Percentiles rank a stretch among this genome's conserved stretches.
Conservation (phyloP, 2,888 invertebrate species). For the Macroteleia sp. region DNA sequence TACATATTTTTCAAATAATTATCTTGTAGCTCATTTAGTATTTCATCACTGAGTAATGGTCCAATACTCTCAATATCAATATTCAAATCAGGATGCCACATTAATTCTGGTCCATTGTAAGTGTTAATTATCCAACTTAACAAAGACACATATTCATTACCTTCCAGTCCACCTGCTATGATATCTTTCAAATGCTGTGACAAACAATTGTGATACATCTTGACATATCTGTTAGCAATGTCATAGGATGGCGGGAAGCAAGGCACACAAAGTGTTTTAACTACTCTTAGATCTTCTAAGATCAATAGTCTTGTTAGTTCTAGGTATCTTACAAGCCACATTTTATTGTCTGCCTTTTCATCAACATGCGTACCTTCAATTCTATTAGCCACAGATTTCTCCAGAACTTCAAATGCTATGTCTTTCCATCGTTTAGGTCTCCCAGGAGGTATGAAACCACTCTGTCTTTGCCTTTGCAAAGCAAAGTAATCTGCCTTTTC, state of each 20-base stretch:
- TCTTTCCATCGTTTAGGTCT: conserved; percentile 96
- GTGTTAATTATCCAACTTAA: conserved; percentile 96
- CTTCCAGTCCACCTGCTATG: conserved; percentile 94
- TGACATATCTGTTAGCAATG: conserved; percentile 95
- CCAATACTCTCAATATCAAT: conserved; percentile 89
- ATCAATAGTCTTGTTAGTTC: conserved; percentile 94
- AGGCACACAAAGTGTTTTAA: conserved; percentile 94
- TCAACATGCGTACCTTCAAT: conserved; percentile 98
- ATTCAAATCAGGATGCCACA: conserved; percentile 94
- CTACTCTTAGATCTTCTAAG: conserved; percentile 95
- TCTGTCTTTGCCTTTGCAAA: conserved; percentile 90
- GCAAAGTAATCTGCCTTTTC: conserved; percentile 97
- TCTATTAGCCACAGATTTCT: conserved; percentile 91
- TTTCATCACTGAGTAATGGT: conserved; percentile 90
- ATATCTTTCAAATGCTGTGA: conserved; percentile 93
- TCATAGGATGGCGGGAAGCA: conserved; percentile 98
- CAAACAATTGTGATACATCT: conserved; percentile 96
- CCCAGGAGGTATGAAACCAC: conserved; percentile 96
- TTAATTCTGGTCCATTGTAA: conserved; percentile 94
- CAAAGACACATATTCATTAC: conserved; percentile 97
- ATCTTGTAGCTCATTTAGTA: conserved; percentile 91
- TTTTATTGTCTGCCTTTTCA: conserved; percentile 94
- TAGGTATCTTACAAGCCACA: conserved; percentile 97
- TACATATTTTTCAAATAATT: conserved; percentile 95
- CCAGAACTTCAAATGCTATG: conserved; percentile 92